These are phyloP conservation scores for Rostratula benghalensis DNA, from an alignment of 2,113 vertebrate species.

Conservation along the genomic window DNA sequence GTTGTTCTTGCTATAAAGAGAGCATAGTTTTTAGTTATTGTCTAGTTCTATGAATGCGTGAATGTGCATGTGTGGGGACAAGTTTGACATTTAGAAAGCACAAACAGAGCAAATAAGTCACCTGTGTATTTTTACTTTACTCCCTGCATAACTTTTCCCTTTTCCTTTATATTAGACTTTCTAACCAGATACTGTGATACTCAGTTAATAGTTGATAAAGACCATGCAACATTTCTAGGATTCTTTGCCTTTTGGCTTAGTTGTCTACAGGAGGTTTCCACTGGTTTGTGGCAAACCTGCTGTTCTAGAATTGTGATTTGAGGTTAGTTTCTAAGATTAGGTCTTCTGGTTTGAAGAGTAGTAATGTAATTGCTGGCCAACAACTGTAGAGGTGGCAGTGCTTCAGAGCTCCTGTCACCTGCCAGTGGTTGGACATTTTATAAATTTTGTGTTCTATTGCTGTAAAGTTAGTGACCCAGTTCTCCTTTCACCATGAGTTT, in stretches of 20 bases:
- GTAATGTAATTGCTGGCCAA: background rate
- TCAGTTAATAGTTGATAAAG: background rate
- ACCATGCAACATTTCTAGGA: background rate
- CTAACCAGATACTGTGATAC: background rate
- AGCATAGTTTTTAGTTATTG: slow-evolving; percentile 60
- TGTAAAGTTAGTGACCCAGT: background rate
- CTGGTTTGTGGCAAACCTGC: background rate
- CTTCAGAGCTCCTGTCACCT: background rate
- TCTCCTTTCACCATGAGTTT: background rate
- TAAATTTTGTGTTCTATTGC: background rate
- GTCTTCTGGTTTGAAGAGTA: background rate
- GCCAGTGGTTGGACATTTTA: background rate
- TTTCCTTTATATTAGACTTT: background rate
- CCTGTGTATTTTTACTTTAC: slow-evolving; percentile 45
- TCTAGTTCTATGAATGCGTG: slow-evolving; percentile 28
- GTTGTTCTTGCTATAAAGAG: slow-evolving; percentile 58
- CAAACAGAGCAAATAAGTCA: slow-evolving; percentile 43
- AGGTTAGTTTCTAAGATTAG: background rate
- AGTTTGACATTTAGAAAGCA: slow-evolving; percentile 62
- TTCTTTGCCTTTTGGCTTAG: background rate
- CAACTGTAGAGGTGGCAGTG: background rate
- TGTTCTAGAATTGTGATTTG: background rate
- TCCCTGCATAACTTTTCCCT: background rate
- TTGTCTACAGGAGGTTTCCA: background rate
- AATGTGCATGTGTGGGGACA: slow-evolving; percentile 31